Conservation (phyloP, 2,113 vertebrate species). For the Propithecus coquereli region DNA sequence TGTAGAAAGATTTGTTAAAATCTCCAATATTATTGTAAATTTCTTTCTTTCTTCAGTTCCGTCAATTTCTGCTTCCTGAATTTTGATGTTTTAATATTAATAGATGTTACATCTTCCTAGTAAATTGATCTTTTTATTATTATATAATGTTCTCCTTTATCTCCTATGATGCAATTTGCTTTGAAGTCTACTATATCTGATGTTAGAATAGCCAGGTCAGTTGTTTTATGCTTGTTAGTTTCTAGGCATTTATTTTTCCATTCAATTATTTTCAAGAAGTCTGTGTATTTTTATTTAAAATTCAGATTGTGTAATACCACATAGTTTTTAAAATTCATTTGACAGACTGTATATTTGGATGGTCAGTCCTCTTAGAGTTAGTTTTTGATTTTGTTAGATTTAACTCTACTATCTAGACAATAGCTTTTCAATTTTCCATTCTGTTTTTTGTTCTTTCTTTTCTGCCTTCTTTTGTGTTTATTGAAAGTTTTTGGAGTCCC, state of each 20-base stretch:
- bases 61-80: neutral
- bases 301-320: neutral
- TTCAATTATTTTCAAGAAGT: neutral
- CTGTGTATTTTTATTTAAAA: neutral
- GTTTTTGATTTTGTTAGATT: neutral
- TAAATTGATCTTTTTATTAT: neutral
- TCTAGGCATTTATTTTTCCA: neutral
- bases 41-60: neutral
- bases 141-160: neutral
- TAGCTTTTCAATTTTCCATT: neutral
- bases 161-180: neutral
- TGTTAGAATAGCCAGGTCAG: neutral
- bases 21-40: neutral
- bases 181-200: neutral
- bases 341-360: neutral
- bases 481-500: neutral
- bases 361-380: neutral
- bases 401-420: neutral
- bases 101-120: neutral
- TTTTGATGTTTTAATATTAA: neutral
- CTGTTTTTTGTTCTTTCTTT: neutral
- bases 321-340: neutral
- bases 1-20: neutral
- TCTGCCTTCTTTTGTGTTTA: neutral
- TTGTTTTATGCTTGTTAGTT: neutral